Base-by-base conservation (phyloP, 2,113 vertebrate genomes). In the Oreotragus oreotragus region DNA sequence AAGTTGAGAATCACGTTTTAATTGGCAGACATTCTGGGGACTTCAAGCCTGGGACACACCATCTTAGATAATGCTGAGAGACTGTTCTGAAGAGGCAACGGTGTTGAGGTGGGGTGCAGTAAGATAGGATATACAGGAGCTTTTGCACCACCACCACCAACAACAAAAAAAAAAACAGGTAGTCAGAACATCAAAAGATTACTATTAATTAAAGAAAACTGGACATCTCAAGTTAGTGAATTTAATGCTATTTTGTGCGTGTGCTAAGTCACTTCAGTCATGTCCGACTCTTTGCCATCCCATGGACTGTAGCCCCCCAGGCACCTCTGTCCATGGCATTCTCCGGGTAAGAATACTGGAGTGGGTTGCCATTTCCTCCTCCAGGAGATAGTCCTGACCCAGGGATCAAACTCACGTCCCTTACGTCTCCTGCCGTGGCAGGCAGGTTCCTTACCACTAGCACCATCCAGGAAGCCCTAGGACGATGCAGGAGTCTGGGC, bases 31-130 rank as follows among this genome's bases (percentile, higher is more conserved):
- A 49, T 30, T 49, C 76, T 79, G 43, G 45, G 14, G 27, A 30
- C 43, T 79, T 79, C 27, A 79, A 30, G 45, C 27, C 8, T 30
- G 27, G 27, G 27, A 49, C 76, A 30, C 76, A 49, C 45, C 8
- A 19, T 49, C 45, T 30, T 27, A 79, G 76, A 49, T 17, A 79
- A 79, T 5, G 8, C 76, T 19, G 27, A 79, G 27, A 30, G 76
- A 79, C 45, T 30, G 45, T 47, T 79, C 15, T 10, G 16, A 49
- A 79, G 27, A 79, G 27, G 15, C 45, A 17, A 9, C 1, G 1
- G 21, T 23, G 36, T 70, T 43, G 70, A 1, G 27, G 43, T 0
- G 8, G 45, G 27, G 27, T 45, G 8, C 43, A 10, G 8, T 16
- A 47, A 79, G 27, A 17, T 10, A 79, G 15, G 76, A 30, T 19